Base-by-base conservation (phyloP, 2,888 invertebrate genomes). In the Orchestes rusci region DNA sequence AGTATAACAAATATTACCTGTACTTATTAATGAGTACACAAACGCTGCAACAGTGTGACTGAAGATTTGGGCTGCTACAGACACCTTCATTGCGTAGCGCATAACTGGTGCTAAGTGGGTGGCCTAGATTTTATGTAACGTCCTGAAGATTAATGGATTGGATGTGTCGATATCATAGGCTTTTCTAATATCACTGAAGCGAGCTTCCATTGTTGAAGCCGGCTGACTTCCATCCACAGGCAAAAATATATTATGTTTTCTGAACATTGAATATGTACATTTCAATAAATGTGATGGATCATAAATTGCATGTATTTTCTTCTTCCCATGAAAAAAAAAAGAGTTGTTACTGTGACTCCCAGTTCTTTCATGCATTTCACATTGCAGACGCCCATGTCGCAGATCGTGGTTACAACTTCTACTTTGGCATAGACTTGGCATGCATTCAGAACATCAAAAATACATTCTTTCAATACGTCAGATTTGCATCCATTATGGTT, bases 1-100 rank as follows among this genome's bases (percentile, higher is more conserved):
- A 7, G n/a, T 12, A 35, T 18, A 15, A 13, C 7, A 3, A 29
- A 16, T 28, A 17, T 39, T 45, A 43, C 33, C 43, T 33, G 38
- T 3, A 19, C 47, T 35, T 10, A 43, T 28, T 13, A 51, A 20
- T 8, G 43, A 43, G 23, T 51, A 51, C 12, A 49, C 41, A 46
- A 35, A 49, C 2, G 49, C 42, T 20, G 37, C 45, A 30, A 43
- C 45, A 23, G 42, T n/a, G n/a, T n/a, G n/a, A n/a, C n/a, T n/a
- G n/a, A n/a, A n/a, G n/a, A n/a, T n/a, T n/a, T n/a, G n/a, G n/a
- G n/a, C n/a, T n/a, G n/a, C n/a, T n/a, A n/a, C n/a, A n/a, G n/a
- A n/a, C 2, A 55, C 53, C 39, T 58, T 57, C 55, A 57, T 58
- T 2, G 55, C 42, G 45, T 30, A 53, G 37, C 48, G 31, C 43